Evolutionary conservation across 2,888 invertebrate genomes (phyloP), one percentile per base, ranked within the genome.

Genomic region (Ichneumon xanthorius): DNA sequence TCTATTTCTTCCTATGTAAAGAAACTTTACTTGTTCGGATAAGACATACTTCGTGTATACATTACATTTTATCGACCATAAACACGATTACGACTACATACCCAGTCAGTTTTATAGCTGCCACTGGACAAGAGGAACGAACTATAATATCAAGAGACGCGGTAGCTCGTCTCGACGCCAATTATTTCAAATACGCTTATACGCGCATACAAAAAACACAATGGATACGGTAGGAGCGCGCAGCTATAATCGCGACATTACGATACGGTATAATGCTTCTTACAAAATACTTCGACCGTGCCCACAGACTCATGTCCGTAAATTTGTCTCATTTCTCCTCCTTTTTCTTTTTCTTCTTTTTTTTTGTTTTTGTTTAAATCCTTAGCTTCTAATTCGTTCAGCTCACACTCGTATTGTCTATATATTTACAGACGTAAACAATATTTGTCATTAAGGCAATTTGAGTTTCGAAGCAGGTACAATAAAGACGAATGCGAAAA

Each of bases 371-470:
- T 45, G 48, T 53, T 50, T 65, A 72, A 55, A 79, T 78, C 37
- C 70, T 78, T 82, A 82, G 78, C 63, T 75, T 40, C 70, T 85
- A 82, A 82, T 76, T 85, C 82, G 87, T 88, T 89, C 86, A 82
- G 81, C 87, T 89, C 87, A 82, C 70, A 87, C 86, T 89, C 89
- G 91, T 92, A 93, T 93, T 93, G 92, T 93, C 92, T 92, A 91
- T 76, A 75, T 91, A 92, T 92, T 88, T 91, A 92, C 92, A 93
- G 87, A 88, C 90, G 86, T 87, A 89, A 19, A 58, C 90, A 89
- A 88, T 91, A 91, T 92, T 91, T 93, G 92, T 92, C 92, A 90
- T 92, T 92, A 93, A 92, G 93, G 92, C 92, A 93, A 93, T 93
- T 90, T 91, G 92, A 92, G 92, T 92, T 92, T 92, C 90, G 88